Conservation (phyloP, 2,888 invertebrate genomes). For the Cerastis leucographa region DNA sequence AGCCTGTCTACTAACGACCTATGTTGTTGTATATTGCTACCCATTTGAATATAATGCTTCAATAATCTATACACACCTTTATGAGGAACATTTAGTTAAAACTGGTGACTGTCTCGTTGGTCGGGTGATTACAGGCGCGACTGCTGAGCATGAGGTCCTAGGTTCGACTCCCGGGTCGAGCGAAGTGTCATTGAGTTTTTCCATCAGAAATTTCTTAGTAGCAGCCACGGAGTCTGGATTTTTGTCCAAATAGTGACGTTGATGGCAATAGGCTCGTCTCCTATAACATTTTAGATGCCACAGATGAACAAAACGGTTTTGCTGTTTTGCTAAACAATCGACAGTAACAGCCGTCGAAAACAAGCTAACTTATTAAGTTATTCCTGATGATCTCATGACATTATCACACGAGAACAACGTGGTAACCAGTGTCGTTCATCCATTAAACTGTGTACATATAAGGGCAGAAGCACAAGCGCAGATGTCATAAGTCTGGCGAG, state of each 20-base stretch:
- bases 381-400: constrained; percentile 20
- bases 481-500: constrained; percentile 65
- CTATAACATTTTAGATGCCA: background rate
- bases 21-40: constrained; percentile 60
- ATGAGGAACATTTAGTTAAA: background rate
- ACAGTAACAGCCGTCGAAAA: background rate
- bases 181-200: too few species aligned
- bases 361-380: constrained; percentile 21
- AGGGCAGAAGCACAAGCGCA: constrained; percentile 65
- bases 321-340: background rate
- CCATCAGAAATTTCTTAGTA: too few species aligned
- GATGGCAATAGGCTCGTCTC: too few species aligned
- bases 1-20: constrained; percentile 56
- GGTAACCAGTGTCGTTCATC: constrained; percentile 55
- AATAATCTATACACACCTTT: background rate
- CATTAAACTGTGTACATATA: constrained; percentile 71
- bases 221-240: too few species aligned
- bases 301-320: background rate
- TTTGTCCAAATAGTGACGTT: too few species aligned
- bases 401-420: constrained; percentile 48
- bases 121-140: too few species aligned
- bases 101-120: background rate
- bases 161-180: too few species aligned
- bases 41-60: constrained; percentile 63
- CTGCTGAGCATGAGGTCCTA: too few species aligned